Percentiles rank a stretch among this genome's conserved stretches.
phyloP scores from a whole-genome alignment of 2,113 vertebrate species.

The Grallaria varia region DNA sequence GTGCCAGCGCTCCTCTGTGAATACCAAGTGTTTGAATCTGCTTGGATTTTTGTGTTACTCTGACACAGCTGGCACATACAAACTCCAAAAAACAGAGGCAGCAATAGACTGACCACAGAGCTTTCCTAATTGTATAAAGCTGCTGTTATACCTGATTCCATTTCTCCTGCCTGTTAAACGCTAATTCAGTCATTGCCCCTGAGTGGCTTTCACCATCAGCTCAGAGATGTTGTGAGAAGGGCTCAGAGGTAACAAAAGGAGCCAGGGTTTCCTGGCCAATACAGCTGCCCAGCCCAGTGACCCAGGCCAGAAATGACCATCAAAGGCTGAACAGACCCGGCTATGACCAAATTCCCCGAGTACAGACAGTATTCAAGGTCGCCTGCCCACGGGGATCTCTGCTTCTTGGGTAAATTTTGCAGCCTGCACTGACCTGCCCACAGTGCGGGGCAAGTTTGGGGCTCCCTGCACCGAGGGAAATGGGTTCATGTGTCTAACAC shows the following conservation, averaged over 20 bases:
- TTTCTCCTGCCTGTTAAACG: not conserved
- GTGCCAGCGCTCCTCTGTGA: not conserved
- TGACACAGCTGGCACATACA: not conserved
- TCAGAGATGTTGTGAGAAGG: not conserved
- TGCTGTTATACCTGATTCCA: not conserved
- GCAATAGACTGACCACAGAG: not conserved
- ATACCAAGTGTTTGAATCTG: not conserved
- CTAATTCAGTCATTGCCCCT: not conserved
- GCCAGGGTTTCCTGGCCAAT: not conserved
- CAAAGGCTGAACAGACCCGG: not conserved
- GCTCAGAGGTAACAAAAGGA: not conserved
- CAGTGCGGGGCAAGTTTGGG: not conserved
- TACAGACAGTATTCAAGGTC: not conserved
- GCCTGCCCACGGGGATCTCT: not conserved
- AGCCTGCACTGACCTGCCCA: not conserved
- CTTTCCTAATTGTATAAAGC: not conserved
- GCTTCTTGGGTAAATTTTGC: not conserved
- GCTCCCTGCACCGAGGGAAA: not conserved
- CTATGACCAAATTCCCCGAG: not conserved
- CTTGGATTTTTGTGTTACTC: not conserved
- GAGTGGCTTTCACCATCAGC: not conserved
- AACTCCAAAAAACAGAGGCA: not conserved
- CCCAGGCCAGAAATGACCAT: not conserved
- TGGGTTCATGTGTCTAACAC: not conserved
- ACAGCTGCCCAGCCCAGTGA: not conserved